phyloP scores from a whole-genome alignment of 2,113 vertebrate genomes.

The Meleagris gallopavo region DNA sequence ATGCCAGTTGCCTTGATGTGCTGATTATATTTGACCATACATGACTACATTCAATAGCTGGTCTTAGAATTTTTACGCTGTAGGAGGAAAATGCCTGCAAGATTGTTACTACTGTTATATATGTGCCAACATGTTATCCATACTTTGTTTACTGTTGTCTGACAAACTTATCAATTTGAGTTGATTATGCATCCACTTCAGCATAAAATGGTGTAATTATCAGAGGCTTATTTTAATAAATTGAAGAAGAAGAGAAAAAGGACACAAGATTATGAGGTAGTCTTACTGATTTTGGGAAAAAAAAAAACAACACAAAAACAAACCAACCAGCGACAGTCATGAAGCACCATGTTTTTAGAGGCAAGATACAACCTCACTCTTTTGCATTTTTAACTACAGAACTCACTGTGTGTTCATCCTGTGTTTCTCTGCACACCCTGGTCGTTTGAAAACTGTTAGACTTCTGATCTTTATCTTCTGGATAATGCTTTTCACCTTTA shows the following conservation, averaged over 20 bases:
- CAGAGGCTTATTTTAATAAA: background rate
- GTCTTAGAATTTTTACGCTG: background rate
- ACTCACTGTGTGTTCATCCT: rapidly evolving
- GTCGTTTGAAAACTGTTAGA: background rate
- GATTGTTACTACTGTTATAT: background rate
- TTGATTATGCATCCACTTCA: rapidly evolving
- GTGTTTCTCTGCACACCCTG: background rate
- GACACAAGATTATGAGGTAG: background rate
- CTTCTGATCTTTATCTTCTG: background rate
- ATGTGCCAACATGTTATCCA: background rate
- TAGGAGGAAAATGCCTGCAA: background rate
- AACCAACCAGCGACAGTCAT: background rate
- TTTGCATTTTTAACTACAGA: background rate
- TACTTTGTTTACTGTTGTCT: background rate
- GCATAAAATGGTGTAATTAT: background rate
- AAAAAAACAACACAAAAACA: background rate
- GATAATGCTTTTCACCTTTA: background rate
- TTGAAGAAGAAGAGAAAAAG: background rate
- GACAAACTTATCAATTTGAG: background rate
- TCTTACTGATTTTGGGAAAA: background rate
- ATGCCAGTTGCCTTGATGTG: background rate
- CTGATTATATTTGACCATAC: background rate
- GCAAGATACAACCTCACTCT: background rate
- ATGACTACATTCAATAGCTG: background rate
- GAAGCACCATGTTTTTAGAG: background rate